These are phyloP conservation scores for Phalacrocorax brasilianus DNA, from an alignment of 2,113 vertebrate genomes.

Conservation along the genomic window DNA sequence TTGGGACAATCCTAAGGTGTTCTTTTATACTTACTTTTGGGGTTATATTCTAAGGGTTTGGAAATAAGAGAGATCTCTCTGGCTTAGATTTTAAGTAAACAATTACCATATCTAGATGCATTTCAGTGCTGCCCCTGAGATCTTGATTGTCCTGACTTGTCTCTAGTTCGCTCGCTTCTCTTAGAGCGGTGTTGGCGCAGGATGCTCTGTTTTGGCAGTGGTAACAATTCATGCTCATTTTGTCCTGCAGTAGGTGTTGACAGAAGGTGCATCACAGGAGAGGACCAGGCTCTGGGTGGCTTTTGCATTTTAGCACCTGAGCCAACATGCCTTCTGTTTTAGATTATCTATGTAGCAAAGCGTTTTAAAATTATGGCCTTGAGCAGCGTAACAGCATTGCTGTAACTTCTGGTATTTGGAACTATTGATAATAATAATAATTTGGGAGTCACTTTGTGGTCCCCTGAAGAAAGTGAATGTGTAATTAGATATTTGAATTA, in stretches of 20 bases:
- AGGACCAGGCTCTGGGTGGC: neutral
- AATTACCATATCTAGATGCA: neutral
- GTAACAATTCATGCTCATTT: neutral
- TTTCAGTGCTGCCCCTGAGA: neutral
- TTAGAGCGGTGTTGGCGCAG: neutral
- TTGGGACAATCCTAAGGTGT: neutral
- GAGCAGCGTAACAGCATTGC: neutral
- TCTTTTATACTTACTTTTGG: neutral
- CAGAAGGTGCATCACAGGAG: neutral
- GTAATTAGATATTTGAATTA: conserved; percentile 25
- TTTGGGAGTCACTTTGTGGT: neutral
- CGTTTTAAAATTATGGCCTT: neutral
- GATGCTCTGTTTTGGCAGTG: neutral
- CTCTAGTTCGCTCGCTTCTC: neutral
- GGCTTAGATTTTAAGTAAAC: neutral
- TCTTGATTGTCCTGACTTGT: neutral
- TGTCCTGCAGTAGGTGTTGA: neutral
- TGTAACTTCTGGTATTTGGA: neutral
- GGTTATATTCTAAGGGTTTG: neutral
- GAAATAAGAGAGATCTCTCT: neutral
- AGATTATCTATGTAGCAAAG: neutral
- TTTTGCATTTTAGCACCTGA: neutral
- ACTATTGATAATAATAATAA: neutral
- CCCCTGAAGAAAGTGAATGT: neutral
- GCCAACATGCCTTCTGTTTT: neutral